Evolutionary conservation across 1,140 invertebrate species (phyloP).

Genomic region (Magallana gigas): DNA sequence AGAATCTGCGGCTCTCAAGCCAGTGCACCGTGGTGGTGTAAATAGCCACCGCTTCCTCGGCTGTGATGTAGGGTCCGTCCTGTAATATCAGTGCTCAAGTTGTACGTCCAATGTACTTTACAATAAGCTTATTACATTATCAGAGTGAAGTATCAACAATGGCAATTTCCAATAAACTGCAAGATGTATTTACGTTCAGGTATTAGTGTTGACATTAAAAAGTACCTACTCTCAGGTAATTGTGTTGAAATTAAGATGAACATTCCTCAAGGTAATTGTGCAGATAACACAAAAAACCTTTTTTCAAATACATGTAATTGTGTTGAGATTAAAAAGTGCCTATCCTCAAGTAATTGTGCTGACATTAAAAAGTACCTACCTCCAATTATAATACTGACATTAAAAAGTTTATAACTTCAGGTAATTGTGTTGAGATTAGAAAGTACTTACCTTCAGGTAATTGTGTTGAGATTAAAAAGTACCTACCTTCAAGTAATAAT

Average conservation of each 20-base stretch:
- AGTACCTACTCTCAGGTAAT: conserved; percentile 89
- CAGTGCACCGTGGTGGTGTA: conserved; percentile 99
- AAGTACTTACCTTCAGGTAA: conserved; percentile 87
- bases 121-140: too few species aligned
- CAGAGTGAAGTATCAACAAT: not conserved
- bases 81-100: conserved; percentile 68
- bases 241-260: conserved; percentile 91
- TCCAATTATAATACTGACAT: conserved; percentile 87
- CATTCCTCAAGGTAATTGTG: too few species aligned
- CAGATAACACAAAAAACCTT: too few species aligned
- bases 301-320: too few species aligned
- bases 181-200: conserved; percentile 83
- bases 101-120: too few species aligned
- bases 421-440: not conserved
- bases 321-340: not conserved
- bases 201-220: conserved; percentile 95
- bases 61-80: conserved; percentile 99
- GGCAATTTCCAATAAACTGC: not conserved
- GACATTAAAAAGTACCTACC: conserved; percentile 80
- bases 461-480: conserved; percentile 93
- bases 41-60: conserved; percentile 99
- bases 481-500: too few species aligned
- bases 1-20: conserved; percentile 98
- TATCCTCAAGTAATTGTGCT: conserved; percentile 97
- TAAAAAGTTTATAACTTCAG: conserved; percentile 75